Conservation (phyloP, 2,888 invertebrate genomes). For the Pyrrhia umbra region DNA sequence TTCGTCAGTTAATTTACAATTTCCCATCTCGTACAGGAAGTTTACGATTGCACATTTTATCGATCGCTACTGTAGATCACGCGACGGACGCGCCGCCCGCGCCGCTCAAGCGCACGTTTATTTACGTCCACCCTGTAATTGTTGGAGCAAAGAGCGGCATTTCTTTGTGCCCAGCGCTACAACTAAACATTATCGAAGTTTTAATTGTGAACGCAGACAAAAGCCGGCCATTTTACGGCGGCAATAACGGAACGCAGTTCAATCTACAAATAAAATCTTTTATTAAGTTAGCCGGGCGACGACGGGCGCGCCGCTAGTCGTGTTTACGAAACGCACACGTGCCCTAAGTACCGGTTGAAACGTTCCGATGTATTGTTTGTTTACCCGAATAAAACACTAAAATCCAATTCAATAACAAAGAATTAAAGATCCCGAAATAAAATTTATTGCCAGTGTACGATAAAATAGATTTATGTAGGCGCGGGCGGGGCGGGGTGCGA, state of each 20-base stretch:
- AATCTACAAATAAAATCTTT: conserved; percentile 87
- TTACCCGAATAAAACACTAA: conserved; percentile 90
- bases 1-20: conserved; percentile 86
- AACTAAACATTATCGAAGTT: conserved; percentile 87
- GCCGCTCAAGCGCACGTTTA: conserved; percentile 73
- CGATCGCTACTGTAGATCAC: conserved; percentile 83
- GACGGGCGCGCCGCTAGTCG: conserved; percentile 78
- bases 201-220: conserved; percentile 88
- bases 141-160: conserved; percentile 84
- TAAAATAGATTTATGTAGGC: conserved; percentile 90
- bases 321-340: conserved; percentile 85
- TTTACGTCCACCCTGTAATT: conserved; percentile 83
- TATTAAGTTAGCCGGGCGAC: conserved; percentile 81
- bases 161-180: conserved; percentile 82
- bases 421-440: conserved; percentile 91
- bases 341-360: conserved; percentile 85
- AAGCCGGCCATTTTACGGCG: conserved; percentile 81
- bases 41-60: conserved; percentile 88
- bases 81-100: conserved; percentile 64
- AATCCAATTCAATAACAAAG: conserved; percentile 91
- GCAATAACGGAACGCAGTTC: conserved; percentile 77
- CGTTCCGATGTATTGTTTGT: conserved; percentile 88
- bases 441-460: conserved; percentile 89
- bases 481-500: conserved; percentile 62
- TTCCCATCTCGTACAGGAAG: conserved; percentile 86